Evolutionary conservation across 2,888 invertebrate species (phyloP), one percentile per base, ranked within the genome.

Genomic region (Tupiocoris notatus): DNA sequence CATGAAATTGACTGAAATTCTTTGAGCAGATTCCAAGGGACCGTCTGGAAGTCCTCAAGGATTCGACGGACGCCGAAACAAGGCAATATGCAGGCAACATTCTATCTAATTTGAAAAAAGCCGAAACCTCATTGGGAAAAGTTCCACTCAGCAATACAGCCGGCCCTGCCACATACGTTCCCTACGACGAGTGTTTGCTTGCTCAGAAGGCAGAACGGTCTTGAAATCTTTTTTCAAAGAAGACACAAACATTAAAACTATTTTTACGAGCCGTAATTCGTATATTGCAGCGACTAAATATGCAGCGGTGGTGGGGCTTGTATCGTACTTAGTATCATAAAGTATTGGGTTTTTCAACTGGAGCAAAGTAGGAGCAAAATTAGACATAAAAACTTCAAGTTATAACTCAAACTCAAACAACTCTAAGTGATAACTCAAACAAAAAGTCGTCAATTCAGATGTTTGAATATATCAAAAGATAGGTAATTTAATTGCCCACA

Each of bases 61-160:
- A 75, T 9, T 75, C 75, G 21, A 67, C 74, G 3, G 80, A 80
- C 65, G 79, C 80, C 3, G 79, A 79, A 76, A 78, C 79, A 64
- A 75, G 79, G 17, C 65, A 77, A 39, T 73, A 78, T 18, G 78
- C 79, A 9, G 64, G 64, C 56, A 77, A 67, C 25, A 78, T 80
- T n/a, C 21, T 79, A 1, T 67, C 75, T 2, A 78, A 77, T 23
- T 39, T 80, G 22, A 74, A 79, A 54, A 78, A 79, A 24, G 79
- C 79, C 12, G 73, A 70, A 56, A 24, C 59, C 16, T 58, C 75
- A 0, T 58, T 75, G 2, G 75, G 75, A 3, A 63, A 59, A 56
- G 73, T 64, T 6, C 73, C 64, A 6, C 39, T 73, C n/a, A 23
- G 9, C 22, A 63, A 22, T 16, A 61, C 22, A n/a, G 39, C 6